Evolutionary conservation across 2,113 vertebrate species (phyloP), one percentile per base, ranked within the genome.

Genomic region (Erinaceus europaeus): DNA sequence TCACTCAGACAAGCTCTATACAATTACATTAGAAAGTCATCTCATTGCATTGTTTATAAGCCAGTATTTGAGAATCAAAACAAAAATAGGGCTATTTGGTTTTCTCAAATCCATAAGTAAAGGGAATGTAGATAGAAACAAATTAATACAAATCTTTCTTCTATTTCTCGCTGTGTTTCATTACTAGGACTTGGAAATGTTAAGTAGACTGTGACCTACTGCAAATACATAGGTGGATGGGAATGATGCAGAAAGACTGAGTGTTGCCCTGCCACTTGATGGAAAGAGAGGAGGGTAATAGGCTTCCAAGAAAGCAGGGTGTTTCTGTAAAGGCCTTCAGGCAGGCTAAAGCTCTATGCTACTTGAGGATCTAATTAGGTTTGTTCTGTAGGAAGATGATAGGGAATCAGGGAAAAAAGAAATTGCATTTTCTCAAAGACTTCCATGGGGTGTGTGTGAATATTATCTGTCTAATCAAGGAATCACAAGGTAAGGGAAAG

Each of bases 21-120:
- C 53, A 90, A 62, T 84, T 90, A 80, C 27, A 4, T 1, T 84
- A 61, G 36, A 92, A 93, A 88, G 61, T 53, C 77, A 40, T 86
- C 40, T 91, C 62, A 78, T 29, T 62, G 10, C 6, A 34, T 68
- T 32, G 6, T 91, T 78, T 82, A 92, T 48, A 87, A 69, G 21
- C 3, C 25, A 69, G 0, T 3, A 67, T 95, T 91, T 62, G 42
- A 88, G n/a, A 29, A 69, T 50, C 76, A 88, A 79, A 44, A 38
- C 1, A 5, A 77, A 81, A 81, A 68, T 2, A 1, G 81, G 61
- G 44, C 9, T 55, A 23, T 25, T 74, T 71, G 36, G 36, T 36
- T 93, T 86, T 64, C 42, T 73, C 10, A 83, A 32, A n/a, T 21
- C 1, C 4, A 23, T 68, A 67, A 48, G 32, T 21, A 20, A 84